Percentiles rank a stretch among this genome's conserved stretches.
These are phyloP conservation scores for Microctenopoma lineatum DNA, from an alignment of 2,797 vertebrate species.

Conservation along the genomic window DNA sequence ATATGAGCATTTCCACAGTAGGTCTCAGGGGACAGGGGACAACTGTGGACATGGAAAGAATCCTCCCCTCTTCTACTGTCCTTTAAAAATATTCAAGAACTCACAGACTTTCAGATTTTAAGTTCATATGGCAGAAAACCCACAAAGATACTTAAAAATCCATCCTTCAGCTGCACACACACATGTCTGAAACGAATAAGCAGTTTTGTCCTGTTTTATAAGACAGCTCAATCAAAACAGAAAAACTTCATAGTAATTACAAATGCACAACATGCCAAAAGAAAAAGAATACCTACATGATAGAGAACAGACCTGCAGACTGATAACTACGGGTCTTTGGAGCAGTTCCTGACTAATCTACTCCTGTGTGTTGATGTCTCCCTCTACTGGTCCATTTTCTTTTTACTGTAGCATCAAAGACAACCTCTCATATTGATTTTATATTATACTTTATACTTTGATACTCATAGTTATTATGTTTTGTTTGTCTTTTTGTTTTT, in stretches of 20 bases:
- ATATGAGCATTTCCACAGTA: slow-evolving; percentile 37
- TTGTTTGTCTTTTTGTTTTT: too few relatives aligned
- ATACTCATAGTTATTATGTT: too few relatives aligned
- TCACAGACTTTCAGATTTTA: slow-evolving; percentile 2
- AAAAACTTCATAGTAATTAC: neutral
- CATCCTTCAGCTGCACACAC: neutral
- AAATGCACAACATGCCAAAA: neutral
- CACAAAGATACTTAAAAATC: slow-evolving; percentile 1
- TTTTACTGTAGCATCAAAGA: neutral
- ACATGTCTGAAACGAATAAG: neutral
- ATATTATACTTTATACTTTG: too few relatives aligned
- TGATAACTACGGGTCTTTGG: neutral
- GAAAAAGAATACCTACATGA: neutral
- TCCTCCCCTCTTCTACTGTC: slow-evolving; percentile 8
- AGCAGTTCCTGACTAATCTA: neutral
- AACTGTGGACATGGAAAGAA: slow-evolving; percentile 9
- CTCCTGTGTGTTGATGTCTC: slow-evolving; percentile 63
- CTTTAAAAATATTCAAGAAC: slow-evolving; percentile 25
- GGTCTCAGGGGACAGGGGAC: slow-evolving; percentile 30
- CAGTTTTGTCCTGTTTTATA: neutral
- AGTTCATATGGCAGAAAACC: neutral
- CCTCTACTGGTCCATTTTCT: slow-evolving; percentile 68
- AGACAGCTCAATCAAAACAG: neutral
- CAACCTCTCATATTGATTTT: too few relatives aligned
- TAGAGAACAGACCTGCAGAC: neutral